Base-by-base conservation (phyloP, 2,113 vertebrate genomes). In the Leuciscus idus region DNA sequence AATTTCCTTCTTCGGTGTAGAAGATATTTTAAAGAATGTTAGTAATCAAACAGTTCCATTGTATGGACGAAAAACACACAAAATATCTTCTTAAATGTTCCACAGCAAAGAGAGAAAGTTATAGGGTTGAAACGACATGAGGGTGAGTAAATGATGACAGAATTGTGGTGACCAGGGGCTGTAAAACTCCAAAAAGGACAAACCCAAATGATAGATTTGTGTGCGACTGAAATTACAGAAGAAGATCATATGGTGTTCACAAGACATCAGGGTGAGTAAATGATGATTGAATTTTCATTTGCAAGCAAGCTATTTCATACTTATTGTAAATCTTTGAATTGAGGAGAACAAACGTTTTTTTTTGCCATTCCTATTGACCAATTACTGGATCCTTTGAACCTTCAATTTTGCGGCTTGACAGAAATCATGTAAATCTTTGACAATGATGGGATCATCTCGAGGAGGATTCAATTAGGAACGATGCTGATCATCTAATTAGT, bases 401-500 rank as follows among this genome's bases (percentile, higher is more conserved):
- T 64, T 64, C 6, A 23, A 43, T 81, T 81, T 66, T 46, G 61
- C 52, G 23, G 4, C 21, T 52, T 62, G 55, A 36, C 59, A 46
- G 39, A 50, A 83, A 50, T 74, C 15, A 33, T 52, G 26, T 50
- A n/a, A 74, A 33, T 33, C 55, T 39, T 70, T 81, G 62, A 66
- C 66, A 52, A 23, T n/a, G 36, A 12, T 26, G 59, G 77, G 52
- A 75, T 85, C 59, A 70, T 33, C 33, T 77, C 61, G 83, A 68
- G 70, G 61, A 50, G 36, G 36, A 23, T 85, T 81, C 43, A 61
- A 81, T 82, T 85, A 36, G 57, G 36, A 61, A 66, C 21, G 39
- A 70, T 62, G 30, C 55, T 61, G 87, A 59, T 88, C 75, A 36
- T 76, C 13, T 57, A 50, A 43, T 75, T 43, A 82, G 33, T 85